Evolutionary conservation across 2,888 invertebrate species (phyloP).

Genomic region (Diabrotica balteata): DNA sequence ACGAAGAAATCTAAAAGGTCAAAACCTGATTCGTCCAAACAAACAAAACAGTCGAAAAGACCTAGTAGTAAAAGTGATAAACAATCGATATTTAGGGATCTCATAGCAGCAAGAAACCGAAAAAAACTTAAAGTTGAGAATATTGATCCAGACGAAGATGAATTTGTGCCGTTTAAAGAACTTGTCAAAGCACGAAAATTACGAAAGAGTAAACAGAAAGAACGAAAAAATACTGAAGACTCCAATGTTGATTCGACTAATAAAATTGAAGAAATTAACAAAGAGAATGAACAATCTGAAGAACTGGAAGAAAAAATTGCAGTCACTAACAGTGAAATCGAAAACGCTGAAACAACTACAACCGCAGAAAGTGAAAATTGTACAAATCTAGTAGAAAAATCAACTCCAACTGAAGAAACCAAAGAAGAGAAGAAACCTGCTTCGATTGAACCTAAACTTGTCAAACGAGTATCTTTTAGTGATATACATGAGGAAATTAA

Average conservation of each 20-base stretch:
- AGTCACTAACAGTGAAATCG: not conserved
- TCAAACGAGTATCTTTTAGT: slow-evolving; percentile 11
- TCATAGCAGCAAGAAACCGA: slow-evolving; percentile 20
- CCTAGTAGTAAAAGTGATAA: slow-evolving; percentile 19
- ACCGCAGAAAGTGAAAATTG: slow-evolving; percentile 1
- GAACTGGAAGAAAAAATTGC: too few relatives aligned
- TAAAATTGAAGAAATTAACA: slow-evolving; percentile 33
- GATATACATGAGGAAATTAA: slow-evolving; percentile 11
- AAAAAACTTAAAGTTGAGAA: slow-evolving; percentile 22
- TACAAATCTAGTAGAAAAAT: not conserved
- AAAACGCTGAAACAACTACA: slow-evolving; percentile 8
- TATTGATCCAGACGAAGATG: slow-evolving; percentile 28
- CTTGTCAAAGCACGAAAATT: slow-evolving; percentile 45
- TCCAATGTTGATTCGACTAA: slow-evolving; percentile 36
- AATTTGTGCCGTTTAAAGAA: slow-evolving; percentile 46
- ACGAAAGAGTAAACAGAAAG: slow-evolving; percentile 43
- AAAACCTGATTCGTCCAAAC: slow-evolving; percentile 26
- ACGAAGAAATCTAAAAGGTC: slow-evolving; percentile 17
- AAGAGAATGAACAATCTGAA: slow-evolving; percentile 12
- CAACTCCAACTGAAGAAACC: not conserved
- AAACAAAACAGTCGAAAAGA: slow-evolving; percentile 18
- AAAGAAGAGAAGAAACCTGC: not conserved
- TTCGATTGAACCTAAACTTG: not conserved
- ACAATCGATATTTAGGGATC: slow-evolving; percentile 19
- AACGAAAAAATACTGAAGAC: slow-evolving; percentile 34